Base-by-base conservation (phyloP, 35 echinoderm and acorn worm genomes). In the Apostichopus japonicus region DNA sequence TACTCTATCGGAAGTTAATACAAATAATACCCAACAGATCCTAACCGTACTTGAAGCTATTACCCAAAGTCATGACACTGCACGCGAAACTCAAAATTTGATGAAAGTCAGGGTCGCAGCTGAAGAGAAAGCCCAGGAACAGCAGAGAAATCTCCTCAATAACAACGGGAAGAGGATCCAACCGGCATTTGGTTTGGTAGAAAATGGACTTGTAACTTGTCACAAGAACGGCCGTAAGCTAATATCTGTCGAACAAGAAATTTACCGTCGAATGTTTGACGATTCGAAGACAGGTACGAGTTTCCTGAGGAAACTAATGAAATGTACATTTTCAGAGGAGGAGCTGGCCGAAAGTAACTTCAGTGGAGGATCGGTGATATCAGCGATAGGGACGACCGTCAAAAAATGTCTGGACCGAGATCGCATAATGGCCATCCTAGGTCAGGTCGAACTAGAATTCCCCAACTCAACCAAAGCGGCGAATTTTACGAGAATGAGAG, bases 371-470 rank as follows among this genome's bases (percentile, higher is more conserved):
- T 57, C 15, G 4, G 81, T 84, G 15, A 57, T 23, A 6, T 84
- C 17, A 0, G 16, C 10, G 22, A 59, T 5, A 0, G 81, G 81
- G 17, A 59, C 24, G 17, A 57, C 16, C 14, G 54, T n/a, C 1
- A 84, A 84, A 16, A 84, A 84, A 54, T 57, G 81, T 57, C 11
- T 84, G 16, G 54, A 84, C 56, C 81, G 54, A 21, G 81, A 58
- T 9, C 54, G 54, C 5, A 14, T 84, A 1, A n/a, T 57, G 8
- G 16, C 53, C n/a, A 4, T 84, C n/a, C 56, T 84, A 54, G 54
- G 10, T 1, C 81, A 84, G 56, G 81, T 58, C 21, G 81, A 57
- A 84, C 54, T 84, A 5, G 54, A 84, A 58, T 84, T 84, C 57
- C 81, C 81, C 6, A 8, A n/a, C 16, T 84, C 81, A n/a, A 84